Conservation (phyloP, 1,140 invertebrate genomes). For the Metaphire vulgaris region DNA sequence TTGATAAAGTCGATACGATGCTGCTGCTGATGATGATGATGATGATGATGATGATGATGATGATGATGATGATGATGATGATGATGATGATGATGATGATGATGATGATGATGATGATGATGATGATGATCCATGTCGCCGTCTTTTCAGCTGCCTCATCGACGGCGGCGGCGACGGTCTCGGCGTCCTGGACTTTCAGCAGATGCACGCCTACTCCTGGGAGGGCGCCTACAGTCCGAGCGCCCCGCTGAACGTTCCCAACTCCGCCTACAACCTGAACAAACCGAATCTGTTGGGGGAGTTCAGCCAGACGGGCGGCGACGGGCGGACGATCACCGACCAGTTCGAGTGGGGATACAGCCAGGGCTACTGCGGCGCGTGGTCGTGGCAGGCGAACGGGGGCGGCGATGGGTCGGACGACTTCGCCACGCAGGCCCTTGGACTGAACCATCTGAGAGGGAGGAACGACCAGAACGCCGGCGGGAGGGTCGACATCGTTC, state of each 20-base stretch:
- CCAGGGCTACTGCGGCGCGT: slow-evolving; percentile 46
- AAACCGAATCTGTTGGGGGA: slow-evolving; percentile 53
- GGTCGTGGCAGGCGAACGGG: slow-evolving; percentile 46
- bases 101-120: slow-evolving; percentile 15
- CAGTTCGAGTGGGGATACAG: slow-evolving; percentile 46
- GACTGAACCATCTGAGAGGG: slow-evolving; percentile 33
- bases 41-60: not conserved
- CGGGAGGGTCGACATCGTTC: slow-evolving; percentile 31
- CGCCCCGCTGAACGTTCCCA: not conserved
- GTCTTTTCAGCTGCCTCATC: not conserved
- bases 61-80: slow-evolving; percentile 9
- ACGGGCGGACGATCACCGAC: slow-evolving; percentile 37
- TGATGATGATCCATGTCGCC: slow-evolving; percentile 17
- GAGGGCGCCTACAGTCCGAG: not conserved
- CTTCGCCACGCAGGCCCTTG: slow-evolving; percentile 35
- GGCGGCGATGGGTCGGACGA: slow-evolving; percentile 40
- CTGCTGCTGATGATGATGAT: not conserved
- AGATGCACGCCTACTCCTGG: not conserved
- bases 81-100: slow-evolving; percentile 16
- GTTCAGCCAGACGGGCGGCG: slow-evolving; percentile 40
- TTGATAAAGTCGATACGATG: too few species aligned
- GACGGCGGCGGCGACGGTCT: not conserved
- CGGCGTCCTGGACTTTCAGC: not conserved
- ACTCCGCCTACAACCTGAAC: slow-evolving; percentile 38
- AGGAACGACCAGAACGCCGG: slow-evolving; percentile 32